Base-by-base conservation (phyloP, 2,888 invertebrate genomes). In the Phengaris arion region DNA sequence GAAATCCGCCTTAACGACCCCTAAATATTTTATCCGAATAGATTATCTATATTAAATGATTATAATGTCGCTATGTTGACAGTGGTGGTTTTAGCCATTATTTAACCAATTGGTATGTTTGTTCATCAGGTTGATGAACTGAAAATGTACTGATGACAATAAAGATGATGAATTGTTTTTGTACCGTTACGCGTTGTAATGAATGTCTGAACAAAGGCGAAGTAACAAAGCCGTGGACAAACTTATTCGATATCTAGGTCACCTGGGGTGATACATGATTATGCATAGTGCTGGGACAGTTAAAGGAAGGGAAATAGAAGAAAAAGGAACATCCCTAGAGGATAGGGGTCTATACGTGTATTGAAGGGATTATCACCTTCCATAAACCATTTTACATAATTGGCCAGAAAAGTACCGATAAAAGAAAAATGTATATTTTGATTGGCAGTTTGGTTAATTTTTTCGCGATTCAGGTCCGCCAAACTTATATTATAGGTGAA, bases 181-280 rank as follows among this genome's bases (percentile, higher is more conserved):
- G 35, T 45, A 46, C 52, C 64, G 35, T 35, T 35, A n/a, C n/a
- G n/a, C n/a, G 35, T 72, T 22, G 55, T 55, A 74, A 68, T 57
- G 10, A 10, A 55, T 9, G 59, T 59, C 51, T n/a, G 15, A 68
- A 68, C 45, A 68, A 68, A 68, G 35, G 22, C 46, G 13, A 46
- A 48, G 15, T 13, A 45, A 46, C 59, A 10, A 48, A 69, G 48
- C 15, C 48, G 69, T 15, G 48, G 69, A 48, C 48, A 48, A 15
- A 48, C 35, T 68, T 68, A 74, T 74, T 68, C 74, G 77, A 76
- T 76, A 77, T 77, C 68, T 79, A 68, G 78, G 79, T 76, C 77
- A 77, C 22, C 12, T n/a, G 64, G 77, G 79, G 79, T 78, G 77
- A 79, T 68, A 77, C 73, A 79, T 76, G 69, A 68, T 76, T 55